Conservation (phyloP, 2,888 invertebrate species). For the Drosophila hamatofila region DNA sequence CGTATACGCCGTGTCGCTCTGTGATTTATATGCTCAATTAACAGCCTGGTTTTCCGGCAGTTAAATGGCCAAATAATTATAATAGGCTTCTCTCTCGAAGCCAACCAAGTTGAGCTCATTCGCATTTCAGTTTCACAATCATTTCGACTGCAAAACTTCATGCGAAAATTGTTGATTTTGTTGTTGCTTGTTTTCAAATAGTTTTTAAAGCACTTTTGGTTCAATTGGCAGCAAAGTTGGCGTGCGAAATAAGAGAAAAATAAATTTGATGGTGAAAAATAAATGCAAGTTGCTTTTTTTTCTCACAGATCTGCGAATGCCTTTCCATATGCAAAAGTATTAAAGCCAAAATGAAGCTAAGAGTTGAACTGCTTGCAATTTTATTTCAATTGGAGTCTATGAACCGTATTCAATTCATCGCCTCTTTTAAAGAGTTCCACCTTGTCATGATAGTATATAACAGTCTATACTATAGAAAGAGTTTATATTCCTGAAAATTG, state of each 20-base stretch:
- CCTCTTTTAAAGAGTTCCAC: too few species aligned
- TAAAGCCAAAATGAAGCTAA: not conserved
- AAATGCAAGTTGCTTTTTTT: not conserved
- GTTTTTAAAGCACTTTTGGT: not conserved
- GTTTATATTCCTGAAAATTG: too few species aligned
- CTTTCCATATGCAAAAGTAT: not conserved
- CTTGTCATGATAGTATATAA: too few species aligned
- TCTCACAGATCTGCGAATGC: not conserved
- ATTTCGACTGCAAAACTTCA: not conserved
- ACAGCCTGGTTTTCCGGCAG: conserved; percentile 19
- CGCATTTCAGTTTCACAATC: conserved; percentile 6
- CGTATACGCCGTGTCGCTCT: conserved; percentile 39
- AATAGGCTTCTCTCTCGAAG: not conserved
- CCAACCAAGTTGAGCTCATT: not conserved
- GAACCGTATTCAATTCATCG: too few species aligned
- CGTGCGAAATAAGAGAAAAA: not conserved
- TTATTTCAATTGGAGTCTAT: too few species aligned
- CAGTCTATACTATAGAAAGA: too few species aligned
- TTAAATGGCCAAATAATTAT: conserved; percentile 39
- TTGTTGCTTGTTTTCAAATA: not conserved
- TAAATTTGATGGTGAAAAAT: not conserved
- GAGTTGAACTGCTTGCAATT: not conserved
- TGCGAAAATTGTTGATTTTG: not conserved
- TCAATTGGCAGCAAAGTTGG: not conserved
- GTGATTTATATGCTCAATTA: conserved; percentile 55